A percentile compares a stretch with the other conserved stretches of the same genome.
These are phyloP conservation scores for Vombatus ursinus DNA, from an alignment of 2,113 vertebrate species.

Conservation along the genomic window DNA sequence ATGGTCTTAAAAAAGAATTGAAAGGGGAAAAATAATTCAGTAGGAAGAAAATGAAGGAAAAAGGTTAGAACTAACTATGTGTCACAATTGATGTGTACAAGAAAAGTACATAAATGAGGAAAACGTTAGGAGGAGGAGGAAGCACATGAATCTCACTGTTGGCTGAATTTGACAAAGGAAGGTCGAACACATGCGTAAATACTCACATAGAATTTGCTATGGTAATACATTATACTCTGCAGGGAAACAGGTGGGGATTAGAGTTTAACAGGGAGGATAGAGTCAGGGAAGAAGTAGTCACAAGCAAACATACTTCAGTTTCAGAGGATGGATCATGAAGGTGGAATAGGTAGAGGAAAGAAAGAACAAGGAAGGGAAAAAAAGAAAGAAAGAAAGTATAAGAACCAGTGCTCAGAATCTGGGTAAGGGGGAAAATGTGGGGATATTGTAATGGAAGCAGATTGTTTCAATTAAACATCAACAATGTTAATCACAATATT, in stretches of 20 bases:
- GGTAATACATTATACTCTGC: background rate
- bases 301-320: background rate
- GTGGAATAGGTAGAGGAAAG: background rate
- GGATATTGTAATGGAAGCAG: background rate
- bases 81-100: background rate
- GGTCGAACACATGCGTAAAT: background rate
- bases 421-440: background rate
- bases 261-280: background rate
- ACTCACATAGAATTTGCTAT: background rate
- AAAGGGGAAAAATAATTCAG: background rate
- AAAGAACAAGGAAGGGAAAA: background rate
- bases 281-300: background rate
- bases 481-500: background rate
- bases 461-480: background rate
- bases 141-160: background rate
- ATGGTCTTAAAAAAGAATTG: background rate
- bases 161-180: background rate
- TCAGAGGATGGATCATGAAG: background rate
- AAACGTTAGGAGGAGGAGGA: background rate
- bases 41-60: background rate
- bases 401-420: background rate
- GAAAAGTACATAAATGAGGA: background rate
- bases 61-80: background rate
- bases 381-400: background rate
- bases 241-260: background rate